phyloP scores from a whole-genome alignment of 2,797 vertebrate genomes.

The Tragelaphus oryx region DNA sequence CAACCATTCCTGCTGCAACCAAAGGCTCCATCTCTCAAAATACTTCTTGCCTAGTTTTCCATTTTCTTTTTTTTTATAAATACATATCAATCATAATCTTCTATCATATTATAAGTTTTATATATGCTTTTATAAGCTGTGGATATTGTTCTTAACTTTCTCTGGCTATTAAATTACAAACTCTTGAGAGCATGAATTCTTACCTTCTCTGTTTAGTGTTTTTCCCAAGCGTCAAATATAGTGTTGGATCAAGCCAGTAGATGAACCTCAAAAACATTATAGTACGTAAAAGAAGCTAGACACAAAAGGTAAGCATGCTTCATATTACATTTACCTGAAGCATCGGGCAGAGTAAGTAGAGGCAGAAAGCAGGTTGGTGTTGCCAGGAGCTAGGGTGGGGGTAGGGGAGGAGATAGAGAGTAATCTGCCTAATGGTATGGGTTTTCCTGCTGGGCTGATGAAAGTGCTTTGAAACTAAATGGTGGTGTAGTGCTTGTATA shows the following conservation, averaged over 20 bases:
- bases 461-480: not conserved
- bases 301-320: not conserved
- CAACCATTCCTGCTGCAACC: not conserved
- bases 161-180: not conserved
- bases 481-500: no score
- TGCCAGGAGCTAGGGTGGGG: not conserved
- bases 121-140: not conserved
- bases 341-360: not conserved
- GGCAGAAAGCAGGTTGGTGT: not conserved
- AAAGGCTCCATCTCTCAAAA: not conserved
- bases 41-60: not conserved
- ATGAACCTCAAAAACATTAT: not conserved
- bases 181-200: not conserved
- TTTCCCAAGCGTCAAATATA: not conserved
- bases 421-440: not conserved
- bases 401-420: fast-evolving
- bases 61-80: not conserved
- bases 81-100: not conserved
- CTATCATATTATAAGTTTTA: not conserved
- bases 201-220: not conserved
- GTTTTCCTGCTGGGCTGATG: not conserved
- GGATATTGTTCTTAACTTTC: not conserved
- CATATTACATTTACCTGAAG: not conserved
- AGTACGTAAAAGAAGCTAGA: not conserved
- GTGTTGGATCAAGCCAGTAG: not conserved